Evolutionary conservation across 2,888 invertebrate genomes (phyloP).

Genomic region (Agriopis marginaria): DNA sequence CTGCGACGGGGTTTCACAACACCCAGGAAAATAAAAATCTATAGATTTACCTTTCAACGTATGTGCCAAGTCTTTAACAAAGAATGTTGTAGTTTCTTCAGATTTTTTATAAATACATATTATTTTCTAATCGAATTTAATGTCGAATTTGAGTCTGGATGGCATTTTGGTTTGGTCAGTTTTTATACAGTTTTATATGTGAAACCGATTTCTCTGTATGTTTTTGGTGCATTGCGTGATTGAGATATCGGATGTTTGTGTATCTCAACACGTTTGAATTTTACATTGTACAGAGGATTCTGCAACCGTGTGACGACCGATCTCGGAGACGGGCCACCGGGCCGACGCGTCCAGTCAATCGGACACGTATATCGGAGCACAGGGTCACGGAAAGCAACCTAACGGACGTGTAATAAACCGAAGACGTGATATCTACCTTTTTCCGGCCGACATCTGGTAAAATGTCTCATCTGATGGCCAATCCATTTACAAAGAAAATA

Average conservation of each 20-base stretch:
- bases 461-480: slow-evolving; percentile 55
- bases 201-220: neutral
- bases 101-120: slow-evolving; percentile 24
- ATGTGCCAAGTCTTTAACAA: slow-evolving; percentile 57
- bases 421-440: slow-evolving; percentile 77
- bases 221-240: slow-evolving; percentile 36
- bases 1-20: slow-evolving; percentile 70
- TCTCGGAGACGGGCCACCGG: slow-evolving; percentile 17
- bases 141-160: neutral
- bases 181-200: slow-evolving; percentile 28
- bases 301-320: slow-evolving; percentile 25
- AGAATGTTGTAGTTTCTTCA: slow-evolving; percentile 53
- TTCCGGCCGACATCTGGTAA: slow-evolving; percentile 60
- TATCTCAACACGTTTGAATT: slow-evolving; percentile 35
- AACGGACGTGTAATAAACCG: slow-evolving; percentile 81
- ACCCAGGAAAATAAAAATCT: slow-evolving; percentile 71
- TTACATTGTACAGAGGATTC: slow-evolving; percentile 37
- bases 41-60: slow-evolving; percentile 69
- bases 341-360: slow-evolving; percentile 54
- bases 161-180: slow-evolving; percentile 4
- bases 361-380: slow-evolving; percentile 72
- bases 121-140: slow-evolving; percentile 1
- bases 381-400: slow-evolving; percentile 68
- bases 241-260: slow-evolving; percentile 21
- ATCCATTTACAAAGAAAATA: slow-evolving; percentile 52